phyloP scores from a whole-genome alignment of 2,113 vertebrate species.

The Eolophus roseicapilla region DNA sequence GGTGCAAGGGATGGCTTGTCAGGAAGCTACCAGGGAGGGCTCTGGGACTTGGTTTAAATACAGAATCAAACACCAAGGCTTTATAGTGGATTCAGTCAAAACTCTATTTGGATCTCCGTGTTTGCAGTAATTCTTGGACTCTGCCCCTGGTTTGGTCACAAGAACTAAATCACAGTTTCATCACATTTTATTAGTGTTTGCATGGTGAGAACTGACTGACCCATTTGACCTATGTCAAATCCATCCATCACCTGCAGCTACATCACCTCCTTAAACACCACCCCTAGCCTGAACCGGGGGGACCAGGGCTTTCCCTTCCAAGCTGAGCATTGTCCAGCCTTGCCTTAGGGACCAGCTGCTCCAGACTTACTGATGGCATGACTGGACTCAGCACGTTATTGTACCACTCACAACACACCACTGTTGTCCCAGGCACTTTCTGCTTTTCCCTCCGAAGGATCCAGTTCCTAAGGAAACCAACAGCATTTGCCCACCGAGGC shows the following conservation, averaged over 20 bases:
- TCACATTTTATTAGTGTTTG: not conserved
- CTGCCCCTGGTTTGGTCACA: not conserved
- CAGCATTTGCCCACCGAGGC: not conserved
- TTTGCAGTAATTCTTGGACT: not conserved
- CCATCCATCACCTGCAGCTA: not conserved
- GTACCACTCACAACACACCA: too few relatives aligned
- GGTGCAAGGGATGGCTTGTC: too few relatives aligned
- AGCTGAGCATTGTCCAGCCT: not conserved
- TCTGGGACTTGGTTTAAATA: not conserved
- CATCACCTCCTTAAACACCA: not conserved
- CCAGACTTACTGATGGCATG: rapidly evolving
- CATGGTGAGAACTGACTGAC: not conserved
- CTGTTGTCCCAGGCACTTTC: not conserved
- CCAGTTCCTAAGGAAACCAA: not conserved
- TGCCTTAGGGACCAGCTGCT: not conserved
- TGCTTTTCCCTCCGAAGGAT: not conserved
- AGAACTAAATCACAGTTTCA: not conserved
- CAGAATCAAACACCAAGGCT: not conserved
- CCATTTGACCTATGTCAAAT: not conserved
- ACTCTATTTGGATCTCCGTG: not conserved
- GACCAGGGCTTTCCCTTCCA: not conserved
- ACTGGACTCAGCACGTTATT: rapidly evolving
- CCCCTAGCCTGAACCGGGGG: not conserved
- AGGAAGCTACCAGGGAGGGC: not conserved
- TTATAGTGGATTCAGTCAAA: not conserved